Percentiles rank a stretch among this genome's conserved stretches.
These are phyloP conservation scores for Vidua chalybeata DNA, from an alignment of 2,113 vertebrate species.

Conservation along the genomic window DNA sequence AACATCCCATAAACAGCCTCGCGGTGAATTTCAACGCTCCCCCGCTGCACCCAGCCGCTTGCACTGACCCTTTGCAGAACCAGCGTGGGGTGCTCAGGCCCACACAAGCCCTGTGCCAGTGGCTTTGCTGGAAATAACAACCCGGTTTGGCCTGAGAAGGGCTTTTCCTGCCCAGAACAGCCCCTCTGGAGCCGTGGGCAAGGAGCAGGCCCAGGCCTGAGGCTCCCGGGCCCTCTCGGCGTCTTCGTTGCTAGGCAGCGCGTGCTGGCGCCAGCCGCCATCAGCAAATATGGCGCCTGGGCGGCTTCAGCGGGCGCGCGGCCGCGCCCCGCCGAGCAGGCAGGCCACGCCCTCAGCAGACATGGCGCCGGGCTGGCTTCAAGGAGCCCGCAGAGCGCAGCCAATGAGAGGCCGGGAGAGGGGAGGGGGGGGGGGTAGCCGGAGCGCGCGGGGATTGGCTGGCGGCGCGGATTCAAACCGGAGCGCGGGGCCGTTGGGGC, in stretches of 20 bases:
- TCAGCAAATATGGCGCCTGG: background rate
- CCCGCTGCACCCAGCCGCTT: accelerated
- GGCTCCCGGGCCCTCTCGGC: background rate
- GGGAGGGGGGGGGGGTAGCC: too few species aligned
- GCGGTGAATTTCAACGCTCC: accelerated
- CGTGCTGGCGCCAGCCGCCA: accelerated
- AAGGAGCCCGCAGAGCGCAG: accelerated
- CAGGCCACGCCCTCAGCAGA: background rate
- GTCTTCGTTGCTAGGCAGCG: background rate
- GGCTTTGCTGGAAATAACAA: background rate
- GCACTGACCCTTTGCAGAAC: background rate
- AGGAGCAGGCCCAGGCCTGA: accelerated
- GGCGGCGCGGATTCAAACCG: constrained; percentile 3
- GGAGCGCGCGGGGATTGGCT: background rate
- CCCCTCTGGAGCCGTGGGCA: accelerated
- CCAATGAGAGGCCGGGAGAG: background rate
- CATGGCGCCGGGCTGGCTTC: background rate
- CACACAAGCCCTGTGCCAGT: accelerated
- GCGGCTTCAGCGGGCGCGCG: accelerated
- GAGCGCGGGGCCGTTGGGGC: background rate
- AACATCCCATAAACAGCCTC: background rate
- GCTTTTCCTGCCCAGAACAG: accelerated
- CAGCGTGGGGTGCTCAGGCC: accelerated
- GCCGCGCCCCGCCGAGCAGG: accelerated
- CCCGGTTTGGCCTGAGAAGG: accelerated